Evolutionary conservation across 2,888 invertebrate species (phyloP).

Genomic region (Polydrusus pterygomalis): DNA sequence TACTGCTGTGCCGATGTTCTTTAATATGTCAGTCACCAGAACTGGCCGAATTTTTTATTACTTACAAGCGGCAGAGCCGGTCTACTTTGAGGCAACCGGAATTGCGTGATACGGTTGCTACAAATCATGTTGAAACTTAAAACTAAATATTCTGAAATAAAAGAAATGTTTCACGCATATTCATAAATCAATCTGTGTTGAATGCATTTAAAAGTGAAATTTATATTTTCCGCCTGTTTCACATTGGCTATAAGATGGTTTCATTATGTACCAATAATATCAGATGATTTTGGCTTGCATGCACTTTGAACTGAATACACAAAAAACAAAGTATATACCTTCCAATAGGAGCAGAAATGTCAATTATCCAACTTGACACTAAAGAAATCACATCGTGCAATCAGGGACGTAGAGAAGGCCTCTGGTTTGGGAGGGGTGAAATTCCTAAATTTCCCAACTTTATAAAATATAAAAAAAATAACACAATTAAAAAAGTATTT

Average conservation of each 20-base stretch:
- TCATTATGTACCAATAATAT: neutral
- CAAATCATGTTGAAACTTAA: constrained; percentile 43
- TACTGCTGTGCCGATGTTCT: constrained; percentile 48
- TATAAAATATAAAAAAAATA: no score
- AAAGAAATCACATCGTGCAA: no score
- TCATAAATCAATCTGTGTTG: constrained; percentile 28
- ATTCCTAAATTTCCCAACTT: no score
- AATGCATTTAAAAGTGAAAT: constrained; percentile 34
- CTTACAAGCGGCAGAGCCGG: constrained; percentile 32
- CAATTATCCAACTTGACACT: no score
- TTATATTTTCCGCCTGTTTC: constrained; percentile 31
- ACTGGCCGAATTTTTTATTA: constrained; percentile 21
- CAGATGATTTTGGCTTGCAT: no score
- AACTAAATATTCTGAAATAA: constrained; percentile 22
- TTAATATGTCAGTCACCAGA: constrained; percentile 47
- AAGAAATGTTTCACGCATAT: constrained; percentile 30
- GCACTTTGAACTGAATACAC: no score
- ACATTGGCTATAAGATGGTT: neutral
- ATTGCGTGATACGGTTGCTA: constrained; percentile 44
- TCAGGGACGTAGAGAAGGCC: no score
- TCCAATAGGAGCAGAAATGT: no score
- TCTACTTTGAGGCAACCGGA: constrained; percentile 30
- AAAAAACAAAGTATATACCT: no score
- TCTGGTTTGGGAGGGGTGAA: no score
- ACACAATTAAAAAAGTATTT: no score